phyloP scores from a whole-genome alignment of 2,113 vertebrate genomes.

The Leiothrix lutea region DNA sequence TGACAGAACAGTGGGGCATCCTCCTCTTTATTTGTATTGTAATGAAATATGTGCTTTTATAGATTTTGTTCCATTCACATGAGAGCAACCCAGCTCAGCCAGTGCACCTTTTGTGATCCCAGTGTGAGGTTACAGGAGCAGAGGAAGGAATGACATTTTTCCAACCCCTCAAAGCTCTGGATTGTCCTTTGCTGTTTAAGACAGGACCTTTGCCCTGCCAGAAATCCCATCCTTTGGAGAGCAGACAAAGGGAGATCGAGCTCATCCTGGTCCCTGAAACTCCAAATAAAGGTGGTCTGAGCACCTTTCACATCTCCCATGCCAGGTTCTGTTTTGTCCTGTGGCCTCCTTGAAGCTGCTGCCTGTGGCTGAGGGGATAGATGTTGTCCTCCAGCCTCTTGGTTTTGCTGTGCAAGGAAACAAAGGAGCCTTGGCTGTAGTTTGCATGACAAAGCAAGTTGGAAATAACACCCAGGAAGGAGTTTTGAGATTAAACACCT shows the following conservation, averaged over 20 bases:
- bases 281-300: neutral
- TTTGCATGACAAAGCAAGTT: neutral
- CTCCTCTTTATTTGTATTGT: neutral
- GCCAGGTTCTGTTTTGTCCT: neutral
- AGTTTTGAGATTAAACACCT: neutral
- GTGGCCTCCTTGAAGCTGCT: neutral
- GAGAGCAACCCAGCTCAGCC: neutral
- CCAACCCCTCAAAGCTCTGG: rapidly evolving
- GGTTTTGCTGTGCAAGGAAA: neutral
- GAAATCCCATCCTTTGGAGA: neutral
- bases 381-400: neutral
- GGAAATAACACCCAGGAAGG: neutral
- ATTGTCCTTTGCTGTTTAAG: neutral
- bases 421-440: neutral
- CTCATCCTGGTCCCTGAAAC: neutral
- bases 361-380: neutral
- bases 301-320: neutral
- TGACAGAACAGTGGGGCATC: neutral
- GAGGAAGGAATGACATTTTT: neutral
- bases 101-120: neutral
- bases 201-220: neutral
- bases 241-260: neutral
- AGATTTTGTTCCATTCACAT: neutral
- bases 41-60: neutral
- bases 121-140: neutral